phyloP scores from a whole-genome alignment of 2,888 invertebrate species.

The Cantharis rufa region DNA sequence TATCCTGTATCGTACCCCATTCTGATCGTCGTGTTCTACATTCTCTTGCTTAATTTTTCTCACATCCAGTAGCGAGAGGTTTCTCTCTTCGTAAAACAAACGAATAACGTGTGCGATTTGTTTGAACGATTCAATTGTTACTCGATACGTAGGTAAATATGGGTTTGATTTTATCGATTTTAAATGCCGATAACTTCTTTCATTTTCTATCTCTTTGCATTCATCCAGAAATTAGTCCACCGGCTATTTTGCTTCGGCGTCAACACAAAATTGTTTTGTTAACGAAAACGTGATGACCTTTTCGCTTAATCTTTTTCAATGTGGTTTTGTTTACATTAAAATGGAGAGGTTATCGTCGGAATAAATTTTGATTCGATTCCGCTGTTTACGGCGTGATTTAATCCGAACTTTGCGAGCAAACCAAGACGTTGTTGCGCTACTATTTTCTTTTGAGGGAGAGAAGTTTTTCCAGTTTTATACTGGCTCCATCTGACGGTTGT shows the following conservation, averaged over 20 bases:
- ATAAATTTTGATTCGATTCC: neutral
- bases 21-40: constrained; percentile 12
- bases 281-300: neutral
- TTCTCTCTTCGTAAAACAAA: neutral
- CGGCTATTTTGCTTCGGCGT: neutral
- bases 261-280: neutral
- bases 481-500: constrained; percentile 42
- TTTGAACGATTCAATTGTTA: neutral
- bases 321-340: neutral
- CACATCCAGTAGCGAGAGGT: neutral
- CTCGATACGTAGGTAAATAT: neutral
- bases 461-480: constrained; percentile 37
- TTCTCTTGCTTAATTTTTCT: constrained; percentile 25
- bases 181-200: no score
- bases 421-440: constrained; percentile 2
- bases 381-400: neutral
- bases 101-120: neutral
- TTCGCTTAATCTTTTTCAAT: neutral
- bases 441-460: constrained; percentile 19
- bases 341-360: neutral
- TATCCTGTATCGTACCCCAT: constrained; percentile 23
- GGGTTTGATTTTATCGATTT: neutral
- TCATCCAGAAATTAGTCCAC: neutral
- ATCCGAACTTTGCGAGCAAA: neutral
- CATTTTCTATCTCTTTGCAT: neutral